These are phyloP conservation scores for Bergia sp. DNA, from an alignment of 92 coral and sea anemone species.

Conservation along the genomic window DNA sequence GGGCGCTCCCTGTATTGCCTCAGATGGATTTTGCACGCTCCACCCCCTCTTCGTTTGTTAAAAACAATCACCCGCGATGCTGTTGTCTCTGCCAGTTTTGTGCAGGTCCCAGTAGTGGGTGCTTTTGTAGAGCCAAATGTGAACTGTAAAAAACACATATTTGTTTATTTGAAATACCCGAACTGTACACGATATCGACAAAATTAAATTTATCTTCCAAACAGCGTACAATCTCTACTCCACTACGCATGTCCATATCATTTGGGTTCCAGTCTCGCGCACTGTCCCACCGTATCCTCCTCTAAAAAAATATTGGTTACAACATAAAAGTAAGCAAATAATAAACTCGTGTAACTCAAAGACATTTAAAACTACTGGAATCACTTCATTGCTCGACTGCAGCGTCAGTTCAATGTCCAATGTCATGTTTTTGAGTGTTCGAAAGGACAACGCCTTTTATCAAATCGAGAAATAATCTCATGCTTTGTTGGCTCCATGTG, in stretches of 20 bases:
- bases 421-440: neutral
- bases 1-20: neutral
- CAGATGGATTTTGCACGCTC: neutral
- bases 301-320: neutral
- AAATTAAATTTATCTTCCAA: no score
- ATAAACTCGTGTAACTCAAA: conserved; percentile 12
- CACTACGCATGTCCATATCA: no score
- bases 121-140: no score
- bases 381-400: conserved; percentile 14
- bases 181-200: no score
- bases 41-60: neutral
- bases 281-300: no score
- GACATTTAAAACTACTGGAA: conserved; percentile 25
- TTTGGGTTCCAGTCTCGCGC: no score
- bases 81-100: conserved; percentile 29
- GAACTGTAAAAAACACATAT: no score
- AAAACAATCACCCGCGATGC: neutral
- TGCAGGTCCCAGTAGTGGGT: conserved; percentile 27
- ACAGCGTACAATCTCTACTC: no score
- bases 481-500: neutral
- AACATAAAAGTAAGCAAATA: neutral
- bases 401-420: conserved; percentile 13
- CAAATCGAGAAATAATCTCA: conserved; percentile 6
- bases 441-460: conserved; percentile 32
- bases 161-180: no score